Base-by-base conservation (phyloP, 2,113 vertebrate genomes). In the Choloepus hoffmanni region DNA sequence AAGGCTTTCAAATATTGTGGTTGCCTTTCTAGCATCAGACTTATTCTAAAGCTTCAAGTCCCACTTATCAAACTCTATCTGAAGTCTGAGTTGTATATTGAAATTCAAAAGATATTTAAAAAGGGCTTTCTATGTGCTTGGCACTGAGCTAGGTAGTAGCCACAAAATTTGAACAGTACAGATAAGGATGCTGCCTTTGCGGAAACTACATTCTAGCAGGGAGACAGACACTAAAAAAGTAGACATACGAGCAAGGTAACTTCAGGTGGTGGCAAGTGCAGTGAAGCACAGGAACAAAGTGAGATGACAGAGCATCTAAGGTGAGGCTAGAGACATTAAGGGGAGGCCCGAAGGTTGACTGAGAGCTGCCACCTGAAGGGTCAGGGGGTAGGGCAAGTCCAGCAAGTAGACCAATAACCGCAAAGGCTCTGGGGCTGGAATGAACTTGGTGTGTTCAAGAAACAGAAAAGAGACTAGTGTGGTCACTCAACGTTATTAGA, bases 51-150 rank as follows among this genome's bases (percentile, higher is more conserved):
- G 36, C 3, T 21, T 81, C 30, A 16, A 0, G 23, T 73, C 48
- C 28, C 53, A n/a, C 81, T 68, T 33, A 30, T 4, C 60, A 83
- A 62, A 68, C 45, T 93, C 43, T 72, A 23, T 62, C 36, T 65
- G 33, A 76, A 81, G 23, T 68, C 40, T 21, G 88, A 72, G 28
- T 45, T 55, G 43, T 9, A 55, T 7, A 6, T 0, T 72, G 30
- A 67, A 85, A 94, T 45, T n/a, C 33, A 83, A 24, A 16, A 90
- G 36, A 5, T 87, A 74, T 2, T 90, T 28, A 50, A 85, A 18
- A 24, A 67, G 45, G 36, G 36, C 33, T 45, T 30, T n/a, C 14
- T 50, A 1, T 18, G 10, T 68, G 45, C 68, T 5, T n/a, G 48
- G 40, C 24, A 60, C 30, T 26, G 18, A 92, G 33, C 63, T 48